Evolutionary conservation across 2,113 vertebrate genomes (phyloP).

Genomic region (Lepidothrix coronata): DNA sequence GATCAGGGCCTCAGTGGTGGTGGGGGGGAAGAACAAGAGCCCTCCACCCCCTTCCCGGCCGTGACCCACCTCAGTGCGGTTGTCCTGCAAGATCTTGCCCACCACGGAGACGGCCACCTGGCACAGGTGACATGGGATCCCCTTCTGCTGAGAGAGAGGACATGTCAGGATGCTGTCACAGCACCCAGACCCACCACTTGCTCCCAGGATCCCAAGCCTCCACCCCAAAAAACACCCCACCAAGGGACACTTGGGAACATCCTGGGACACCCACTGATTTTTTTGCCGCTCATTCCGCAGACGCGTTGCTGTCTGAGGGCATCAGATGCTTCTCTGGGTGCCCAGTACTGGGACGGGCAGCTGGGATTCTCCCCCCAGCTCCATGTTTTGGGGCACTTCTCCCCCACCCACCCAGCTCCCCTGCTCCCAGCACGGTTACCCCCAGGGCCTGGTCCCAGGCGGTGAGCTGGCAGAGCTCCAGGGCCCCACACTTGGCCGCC

Average conservation of each 20-base stretch:
- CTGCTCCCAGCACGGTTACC: slow-evolving; percentile 58
- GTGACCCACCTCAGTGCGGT: slow-evolving; percentile 83
- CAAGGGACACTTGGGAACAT: neutral
- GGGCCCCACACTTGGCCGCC: slow-evolving; percentile 81
- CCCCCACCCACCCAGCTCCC: rapidly evolving
- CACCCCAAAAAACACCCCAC: neutral
- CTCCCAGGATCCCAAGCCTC: neutral
- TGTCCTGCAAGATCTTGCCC: slow-evolving; percentile 85
- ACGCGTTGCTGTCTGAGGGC: rapidly evolving
- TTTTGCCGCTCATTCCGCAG: neutral
- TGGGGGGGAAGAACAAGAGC: rapidly evolving
- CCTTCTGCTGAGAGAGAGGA: slow-evolving; percentile 75
- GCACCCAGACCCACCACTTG: rapidly evolving
- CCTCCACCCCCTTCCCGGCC: rapidly evolving
- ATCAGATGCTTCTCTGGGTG: neutral
- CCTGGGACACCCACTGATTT: rapidly evolving
- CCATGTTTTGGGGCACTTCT: rapidly evolving
- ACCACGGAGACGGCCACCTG: slow-evolving; percentile 79
- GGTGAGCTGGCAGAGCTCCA: slow-evolving; percentile 84
- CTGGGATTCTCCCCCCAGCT: neutral
- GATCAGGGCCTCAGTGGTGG: neutral
- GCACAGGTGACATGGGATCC: slow-evolving; percentile 86
- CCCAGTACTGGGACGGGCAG: neutral
- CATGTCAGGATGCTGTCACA: rapidly evolving
- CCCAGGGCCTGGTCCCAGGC: slow-evolving; percentile 83